A percentile compares a stretch with the other conserved stretches of the same genome.
phyloP scores from a whole-genome alignment of 2,113 vertebrate genomes.

The Baryphthengus martii region DNA sequence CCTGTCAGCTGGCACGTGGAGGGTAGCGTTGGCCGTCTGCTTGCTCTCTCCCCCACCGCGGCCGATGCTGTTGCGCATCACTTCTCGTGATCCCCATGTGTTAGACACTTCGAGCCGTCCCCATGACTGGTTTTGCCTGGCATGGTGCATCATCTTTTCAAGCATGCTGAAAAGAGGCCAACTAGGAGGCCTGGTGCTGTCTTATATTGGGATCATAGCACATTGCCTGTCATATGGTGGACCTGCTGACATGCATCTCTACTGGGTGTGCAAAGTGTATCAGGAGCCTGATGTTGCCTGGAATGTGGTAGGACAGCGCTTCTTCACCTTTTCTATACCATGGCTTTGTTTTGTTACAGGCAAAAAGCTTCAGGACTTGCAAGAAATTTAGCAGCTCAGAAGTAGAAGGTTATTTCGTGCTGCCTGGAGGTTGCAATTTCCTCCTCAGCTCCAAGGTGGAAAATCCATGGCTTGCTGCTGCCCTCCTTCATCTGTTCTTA shows the following conservation, averaged over 20 bases:
- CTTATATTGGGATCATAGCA: not conserved
- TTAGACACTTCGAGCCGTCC: not conserved
- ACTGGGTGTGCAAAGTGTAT: not conserved
- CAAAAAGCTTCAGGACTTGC: not conserved
- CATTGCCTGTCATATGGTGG: not conserved
- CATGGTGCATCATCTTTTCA: not conserved
- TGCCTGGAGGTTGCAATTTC: not conserved
- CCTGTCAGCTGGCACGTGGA: not conserved
- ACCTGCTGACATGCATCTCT: not conserved
- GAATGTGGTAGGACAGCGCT: not conserved
- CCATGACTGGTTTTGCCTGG: not conserved
- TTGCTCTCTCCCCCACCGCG: not conserved
- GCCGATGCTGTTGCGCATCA: not conserved
- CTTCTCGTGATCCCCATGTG: not conserved
- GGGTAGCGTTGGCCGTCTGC: not conserved
- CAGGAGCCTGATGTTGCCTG: not conserved
- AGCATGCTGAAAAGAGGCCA: not conserved
- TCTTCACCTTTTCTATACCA: not conserved
- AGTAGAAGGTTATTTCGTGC: not conserved
- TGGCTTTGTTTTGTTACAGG: not conserved
- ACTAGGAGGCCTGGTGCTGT: not conserved
- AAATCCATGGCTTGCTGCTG: conserved; percentile 18
- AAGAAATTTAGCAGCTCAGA: not conserved
- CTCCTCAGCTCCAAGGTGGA: not conserved
- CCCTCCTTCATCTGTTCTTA: not conserved